phyloP scores from a whole-genome alignment of 2,113 vertebrate genomes.

The Alces alces region DNA sequence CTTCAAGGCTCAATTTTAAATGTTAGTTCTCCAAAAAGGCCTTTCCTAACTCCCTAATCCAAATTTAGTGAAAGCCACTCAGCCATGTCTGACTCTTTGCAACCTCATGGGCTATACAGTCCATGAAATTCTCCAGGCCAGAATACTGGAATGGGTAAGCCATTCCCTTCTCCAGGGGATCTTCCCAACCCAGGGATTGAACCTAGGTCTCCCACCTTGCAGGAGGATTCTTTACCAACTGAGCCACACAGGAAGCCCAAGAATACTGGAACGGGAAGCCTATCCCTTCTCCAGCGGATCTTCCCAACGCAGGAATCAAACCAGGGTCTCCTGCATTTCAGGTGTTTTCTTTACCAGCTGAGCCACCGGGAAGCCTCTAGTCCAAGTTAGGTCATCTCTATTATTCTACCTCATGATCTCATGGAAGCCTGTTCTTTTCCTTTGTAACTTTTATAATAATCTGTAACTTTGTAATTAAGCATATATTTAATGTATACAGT shows the following conservation, averaged over 20 bases:
- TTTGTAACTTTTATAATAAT: not conserved
- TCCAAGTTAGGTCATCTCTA: not conserved
- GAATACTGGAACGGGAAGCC: not conserved
- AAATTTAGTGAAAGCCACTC: not conserved
- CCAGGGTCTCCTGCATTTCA: not conserved
- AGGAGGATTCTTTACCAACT: no score
- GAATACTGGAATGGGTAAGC: not conserved
- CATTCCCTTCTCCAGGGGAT: no score
- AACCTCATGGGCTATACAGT: not conserved
- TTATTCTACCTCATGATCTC: not conserved
- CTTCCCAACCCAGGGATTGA: no score
- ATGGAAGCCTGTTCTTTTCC: not conserved
- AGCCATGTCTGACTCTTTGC: not conserved
- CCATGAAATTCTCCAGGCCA: not conserved
- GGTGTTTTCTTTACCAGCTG: not conserved
- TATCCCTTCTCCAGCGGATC: not conserved
- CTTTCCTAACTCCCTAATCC: not conserved
- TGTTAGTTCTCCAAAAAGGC: constrained; percentile 1
- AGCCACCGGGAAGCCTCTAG: not conserved
- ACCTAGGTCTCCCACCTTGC: no score
- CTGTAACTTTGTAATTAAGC: not conserved
- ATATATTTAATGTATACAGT: not conserved
- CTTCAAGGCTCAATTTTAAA: constrained; percentile 41
- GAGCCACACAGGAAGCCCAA: no score
- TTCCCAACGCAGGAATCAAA: not conserved